Percentiles rank a stretch among this genome's conserved stretches.
Evolutionary conservation across 2,888 invertebrate species (phyloP).

Genomic region (Oscheius sp.): DNA sequence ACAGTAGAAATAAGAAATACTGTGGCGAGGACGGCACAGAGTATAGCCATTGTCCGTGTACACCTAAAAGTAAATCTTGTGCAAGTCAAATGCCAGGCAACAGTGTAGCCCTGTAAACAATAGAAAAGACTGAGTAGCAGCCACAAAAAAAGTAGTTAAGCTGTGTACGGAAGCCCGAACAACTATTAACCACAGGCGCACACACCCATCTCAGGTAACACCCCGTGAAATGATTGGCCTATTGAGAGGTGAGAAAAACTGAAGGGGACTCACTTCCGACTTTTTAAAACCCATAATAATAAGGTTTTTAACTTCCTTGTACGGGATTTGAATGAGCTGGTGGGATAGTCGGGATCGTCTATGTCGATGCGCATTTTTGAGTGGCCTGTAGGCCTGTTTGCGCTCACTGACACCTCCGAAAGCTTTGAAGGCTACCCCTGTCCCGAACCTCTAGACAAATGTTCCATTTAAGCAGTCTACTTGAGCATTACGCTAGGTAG

Average conservation of each 20-base stretch:
- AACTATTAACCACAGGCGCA: conserved; percentile 3
- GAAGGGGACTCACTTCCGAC: conserved; percentile 14
- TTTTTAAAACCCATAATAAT: conserved; percentile 11
- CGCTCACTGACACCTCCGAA: conserved; percentile 30
- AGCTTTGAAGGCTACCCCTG: conserved; percentile 2
- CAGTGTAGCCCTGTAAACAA: not conserved
- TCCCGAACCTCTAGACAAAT: too few species aligned
- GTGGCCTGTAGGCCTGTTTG: conserved; percentile 24
- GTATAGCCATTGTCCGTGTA: conserved; percentile 63
- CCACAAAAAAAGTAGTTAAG: not conserved
- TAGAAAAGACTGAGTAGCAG: not conserved
- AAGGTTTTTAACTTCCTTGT: conserved; percentile 10
- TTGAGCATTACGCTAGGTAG: too few species aligned
- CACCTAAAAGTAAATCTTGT: conserved; percentile 42
- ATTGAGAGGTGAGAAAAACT: not conserved
- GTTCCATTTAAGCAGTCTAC: too few species aligned
- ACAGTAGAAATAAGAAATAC: conserved; percentile 68
- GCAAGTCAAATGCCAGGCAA: not conserved
- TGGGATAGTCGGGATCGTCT: conserved; percentile 14
- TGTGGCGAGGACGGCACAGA: conserved; percentile 63
- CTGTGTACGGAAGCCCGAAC: conserved; percentile 31
- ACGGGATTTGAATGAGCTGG: not conserved
- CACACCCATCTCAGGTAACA: conserved; percentile 4
- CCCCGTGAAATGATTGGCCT: not conserved
- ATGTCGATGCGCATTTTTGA: conserved; percentile 32